Conservation (phyloP, 2,797 vertebrate genomes). For the Phoebastria nigripes region DNA sequence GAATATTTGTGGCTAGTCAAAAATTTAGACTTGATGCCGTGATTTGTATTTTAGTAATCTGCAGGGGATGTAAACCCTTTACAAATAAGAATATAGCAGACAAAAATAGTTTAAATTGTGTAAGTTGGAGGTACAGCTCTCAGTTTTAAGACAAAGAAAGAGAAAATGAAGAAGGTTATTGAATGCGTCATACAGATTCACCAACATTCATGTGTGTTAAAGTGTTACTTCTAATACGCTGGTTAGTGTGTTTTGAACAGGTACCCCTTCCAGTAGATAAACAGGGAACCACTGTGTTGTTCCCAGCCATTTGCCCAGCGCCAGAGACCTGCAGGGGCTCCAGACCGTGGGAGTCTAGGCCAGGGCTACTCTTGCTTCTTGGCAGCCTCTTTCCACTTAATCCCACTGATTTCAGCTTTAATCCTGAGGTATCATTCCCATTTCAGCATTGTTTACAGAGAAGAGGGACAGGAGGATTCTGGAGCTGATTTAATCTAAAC, state of each 20-base stretch:
- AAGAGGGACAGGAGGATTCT: neutral
- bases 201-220: fast-evolving
- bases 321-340: neutral
- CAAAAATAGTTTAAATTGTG: neutral
- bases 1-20: neutral
- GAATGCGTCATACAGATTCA: neutral
- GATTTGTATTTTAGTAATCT: neutral
- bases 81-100: neutral
- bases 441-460: neutral
- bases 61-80: neutral
- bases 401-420: neutral
- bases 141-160: neutral
- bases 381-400: neutral
- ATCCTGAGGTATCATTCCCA: neutral
- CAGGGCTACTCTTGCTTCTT: neutral
- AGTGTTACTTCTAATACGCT: neutral
- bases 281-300: fast-evolving
- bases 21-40: neutral
- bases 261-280: neutral
- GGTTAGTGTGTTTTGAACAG: neutral
- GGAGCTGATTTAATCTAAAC: slow-evolving; percentile 50
- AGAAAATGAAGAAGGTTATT: neutral
- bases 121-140: neutral
- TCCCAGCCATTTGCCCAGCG: fast-evolving
- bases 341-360: neutral